phyloP scores from a whole-genome alignment of 2,113 vertebrate genomes.

The Percopsis transmontana region DNA sequence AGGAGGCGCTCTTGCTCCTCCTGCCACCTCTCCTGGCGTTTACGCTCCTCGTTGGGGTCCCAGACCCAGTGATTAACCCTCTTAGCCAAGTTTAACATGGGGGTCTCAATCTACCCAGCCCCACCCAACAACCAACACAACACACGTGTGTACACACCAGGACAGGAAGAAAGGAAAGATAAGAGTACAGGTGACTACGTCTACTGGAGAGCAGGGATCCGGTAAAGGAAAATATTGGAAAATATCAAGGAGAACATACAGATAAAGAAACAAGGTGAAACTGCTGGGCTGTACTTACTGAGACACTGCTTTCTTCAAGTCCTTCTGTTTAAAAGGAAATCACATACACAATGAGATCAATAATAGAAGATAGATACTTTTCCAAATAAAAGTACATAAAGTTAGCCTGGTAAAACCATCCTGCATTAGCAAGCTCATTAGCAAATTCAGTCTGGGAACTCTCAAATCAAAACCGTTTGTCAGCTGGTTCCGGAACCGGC shows the following conservation, averaged over 20 bases:
- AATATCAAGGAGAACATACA: slow-evolving; percentile 50
- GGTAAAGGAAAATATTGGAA: slow-evolving; percentile 56
- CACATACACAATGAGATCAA: slow-evolving; percentile 4
- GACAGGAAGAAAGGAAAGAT: slow-evolving; percentile 73
- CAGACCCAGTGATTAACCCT: slow-evolving; percentile 94
- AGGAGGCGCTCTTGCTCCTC: slow-evolving; percentile 95
- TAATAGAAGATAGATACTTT: background rate
- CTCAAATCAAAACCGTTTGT: too few relatives aligned
- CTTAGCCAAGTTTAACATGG: slow-evolving; percentile 83
- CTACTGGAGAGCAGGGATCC: slow-evolving; percentile 62
- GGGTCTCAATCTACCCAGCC: slow-evolving; percentile 80
- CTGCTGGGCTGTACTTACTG: slow-evolving; percentile 68
- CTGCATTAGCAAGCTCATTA: too few relatives aligned
- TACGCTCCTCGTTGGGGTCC: slow-evolving; percentile 97
- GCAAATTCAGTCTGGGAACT: too few relatives aligned
- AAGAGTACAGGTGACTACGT: slow-evolving; percentile 60
- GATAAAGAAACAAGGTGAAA: background rate
- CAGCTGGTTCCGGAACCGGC: too few relatives aligned
- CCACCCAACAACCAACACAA: slow-evolving; percentile 32
- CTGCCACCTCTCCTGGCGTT: slow-evolving; percentile 94
- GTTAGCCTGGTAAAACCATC: background rate
- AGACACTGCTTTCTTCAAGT: slow-evolving; percentile 68
- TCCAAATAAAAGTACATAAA: background rate
- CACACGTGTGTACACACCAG: slow-evolving; percentile 46
- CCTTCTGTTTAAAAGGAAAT: slow-evolving; percentile 61